A percentile compares a stretch with the other conserved stretches of the same genome.
phyloP scores from a whole-genome alignment of 2,888 invertebrate species.

The Lithodes maja region DNA sequence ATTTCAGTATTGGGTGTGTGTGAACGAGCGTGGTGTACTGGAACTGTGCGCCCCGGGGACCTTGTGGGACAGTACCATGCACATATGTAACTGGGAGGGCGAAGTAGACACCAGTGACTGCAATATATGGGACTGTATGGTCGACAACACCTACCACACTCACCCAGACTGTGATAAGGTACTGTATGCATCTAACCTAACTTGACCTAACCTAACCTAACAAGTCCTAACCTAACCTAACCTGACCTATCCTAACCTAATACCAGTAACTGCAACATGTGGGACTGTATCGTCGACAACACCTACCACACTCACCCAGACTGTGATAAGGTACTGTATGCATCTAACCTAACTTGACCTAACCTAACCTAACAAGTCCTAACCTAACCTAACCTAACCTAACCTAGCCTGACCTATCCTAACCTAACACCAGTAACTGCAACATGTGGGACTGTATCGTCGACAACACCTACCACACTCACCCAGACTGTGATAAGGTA shows the following conservation, averaged over 20 bases:
- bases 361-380: no score
- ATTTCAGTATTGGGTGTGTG: constrained; percentile 62
- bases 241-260: neutral
- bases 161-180: constrained; percentile 63
- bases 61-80: constrained; percentile 15
- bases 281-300: constrained; percentile 51
- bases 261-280: constrained; percentile 40
- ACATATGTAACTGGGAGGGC: constrained; percentile 43
- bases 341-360: neutral
- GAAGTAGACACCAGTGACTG: constrained; percentile 51
- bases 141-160: constrained; percentile 50
- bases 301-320: constrained; percentile 46
- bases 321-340: constrained; percentile 53
- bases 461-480: constrained; percentile 49
- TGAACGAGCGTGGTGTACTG: constrained; percentile 41
- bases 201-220: no score
- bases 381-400: no score
- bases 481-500: constrained; percentile 63
- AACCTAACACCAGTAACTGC: constrained; percentile 37
- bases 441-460: constrained; percentile 44
- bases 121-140: constrained; percentile 40
- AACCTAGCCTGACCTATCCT: neutral
- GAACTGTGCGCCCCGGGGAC: constrained; percentile 58
- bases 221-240: no score
- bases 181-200: neutral